Evolutionary conservation across 2,888 invertebrate genomes (phyloP).

Genomic region (Luperina testacea): DNA sequence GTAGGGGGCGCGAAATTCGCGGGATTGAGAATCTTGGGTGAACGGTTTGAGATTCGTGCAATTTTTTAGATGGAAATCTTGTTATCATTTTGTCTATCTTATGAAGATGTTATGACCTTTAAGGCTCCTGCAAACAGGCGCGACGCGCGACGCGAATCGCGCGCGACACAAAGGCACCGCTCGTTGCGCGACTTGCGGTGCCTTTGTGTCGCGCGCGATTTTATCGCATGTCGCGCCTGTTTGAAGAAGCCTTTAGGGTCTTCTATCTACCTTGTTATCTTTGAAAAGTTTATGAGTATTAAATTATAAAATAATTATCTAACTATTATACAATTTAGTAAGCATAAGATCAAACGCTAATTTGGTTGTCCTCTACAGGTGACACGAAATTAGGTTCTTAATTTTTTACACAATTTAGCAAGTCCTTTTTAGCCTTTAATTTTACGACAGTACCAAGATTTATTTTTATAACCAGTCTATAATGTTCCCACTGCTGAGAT

Average conservation of each 20-base stretch:
- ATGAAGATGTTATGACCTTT: neutral
- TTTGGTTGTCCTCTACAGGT: neutral
- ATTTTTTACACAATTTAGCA: neutral
- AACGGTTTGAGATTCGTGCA: neutral
- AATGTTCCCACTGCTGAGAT: no score
- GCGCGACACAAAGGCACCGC: no score
- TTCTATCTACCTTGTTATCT: no score
- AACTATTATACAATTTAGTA: neutral
- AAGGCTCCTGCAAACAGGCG: no score
- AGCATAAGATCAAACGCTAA: neutral
- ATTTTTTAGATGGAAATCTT: neutral
- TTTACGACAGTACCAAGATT: neutral
- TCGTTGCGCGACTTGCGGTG: no score
- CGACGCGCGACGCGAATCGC: no score
- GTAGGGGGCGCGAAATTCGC: constrained; percentile 26
- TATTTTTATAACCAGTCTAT: no score
- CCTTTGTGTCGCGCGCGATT: no score
- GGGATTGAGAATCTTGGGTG: neutral
- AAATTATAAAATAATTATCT: neutral
- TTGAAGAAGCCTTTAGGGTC: no score
- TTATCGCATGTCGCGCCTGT: no score
- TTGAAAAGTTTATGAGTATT: neutral
- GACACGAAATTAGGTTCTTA: neutral
- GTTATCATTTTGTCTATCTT: neutral
- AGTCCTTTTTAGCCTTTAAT: neutral